A percentile compares a stretch with the other conserved stretches of the same genome.
phyloP scores from a whole-genome alignment of 2,797 vertebrate species.

The Toxotes lorentzi region DNA sequence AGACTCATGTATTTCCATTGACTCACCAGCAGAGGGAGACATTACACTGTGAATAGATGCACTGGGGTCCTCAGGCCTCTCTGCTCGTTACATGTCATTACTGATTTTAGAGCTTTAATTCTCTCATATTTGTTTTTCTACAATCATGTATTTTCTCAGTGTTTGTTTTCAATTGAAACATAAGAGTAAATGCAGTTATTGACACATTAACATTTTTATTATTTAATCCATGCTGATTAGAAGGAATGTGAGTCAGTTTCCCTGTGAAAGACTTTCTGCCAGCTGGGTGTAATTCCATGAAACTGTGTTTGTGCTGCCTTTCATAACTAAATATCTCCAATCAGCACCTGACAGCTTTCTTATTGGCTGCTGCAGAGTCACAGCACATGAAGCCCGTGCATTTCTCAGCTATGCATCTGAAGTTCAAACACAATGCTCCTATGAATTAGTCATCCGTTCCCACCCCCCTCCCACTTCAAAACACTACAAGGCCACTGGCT shows the following conservation, averaged over 20 bases:
- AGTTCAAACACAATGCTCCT: constrained; percentile 49
- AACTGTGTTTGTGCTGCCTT: constrained; percentile 3
- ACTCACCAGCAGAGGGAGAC: constrained; percentile 74
- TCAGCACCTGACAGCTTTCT: constrained; percentile 30
- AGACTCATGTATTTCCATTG: constrained; percentile 24
- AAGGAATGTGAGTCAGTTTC: background rate
- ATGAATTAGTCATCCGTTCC: constrained; percentile 45
- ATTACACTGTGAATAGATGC: constrained; percentile 45
- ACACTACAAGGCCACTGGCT: constrained; percentile 45
- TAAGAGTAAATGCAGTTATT: constrained; percentile 17
- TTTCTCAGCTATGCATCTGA: constrained; percentile 23
- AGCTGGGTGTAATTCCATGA: constrained; percentile 24
- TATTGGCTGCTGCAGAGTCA: constrained; percentile 15
- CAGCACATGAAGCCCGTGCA: constrained; percentile 2
- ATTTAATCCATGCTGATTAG: constrained; percentile 12
- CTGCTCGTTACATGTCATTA: background rate
- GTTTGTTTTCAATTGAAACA: constrained; percentile 13
- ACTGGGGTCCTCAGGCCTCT: background rate
- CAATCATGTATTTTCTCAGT: background rate
- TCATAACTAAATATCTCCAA: constrained; percentile 15
- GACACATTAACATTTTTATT: constrained; percentile 10
- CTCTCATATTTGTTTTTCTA: background rate
- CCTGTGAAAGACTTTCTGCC: background rate
- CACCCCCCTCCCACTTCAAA: constrained; percentile 28
- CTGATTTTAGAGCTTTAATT: background rate